Base-by-base conservation (phyloP, 2,113 vertebrate species). In the Prionailurus viverrinus region DNA sequence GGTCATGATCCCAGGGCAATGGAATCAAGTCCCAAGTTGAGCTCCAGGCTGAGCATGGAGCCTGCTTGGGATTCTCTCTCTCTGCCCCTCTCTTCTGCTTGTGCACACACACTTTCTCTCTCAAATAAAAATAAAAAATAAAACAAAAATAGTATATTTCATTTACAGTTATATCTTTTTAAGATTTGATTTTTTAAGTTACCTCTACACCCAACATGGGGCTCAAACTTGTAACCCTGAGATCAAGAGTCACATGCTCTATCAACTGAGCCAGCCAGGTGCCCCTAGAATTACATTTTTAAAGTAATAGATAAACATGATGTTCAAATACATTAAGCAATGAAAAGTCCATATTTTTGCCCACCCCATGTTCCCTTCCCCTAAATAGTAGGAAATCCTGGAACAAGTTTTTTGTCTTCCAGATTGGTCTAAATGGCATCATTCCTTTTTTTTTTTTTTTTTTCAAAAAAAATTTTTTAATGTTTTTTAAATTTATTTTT, bases 341-440 rank as follows among this genome's bases (percentile, higher is more conserved):
- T 90, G 29, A 71, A 53, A 91, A 94, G 7, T 25, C 33, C 11
- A 33, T 33, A 45, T 48, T 88, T 93, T 65, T 82, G 61, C 15
- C 9, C 18, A 76, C 3, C 23, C 45, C 31, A 16, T 79, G 36
- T 25, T 61, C 8, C 78, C n/a, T 82, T 91, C 86, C 45, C 48
- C 39, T n/a, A 39, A 94, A 83, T 0, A 76, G 39, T 27, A 85
- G 73, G 23, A 93, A 80, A 14, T 45, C 16, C 5, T 83, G n/a
- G 63, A 48, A 61, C 55, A 87, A 33, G 36, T 94, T 95, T 95
- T 39, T 90, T 51, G 29, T 39, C 36, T 61, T 91, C 39, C 66
- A 96, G 85, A 78, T 48, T 53, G 82, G 69, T 58, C 25, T 94
- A 91, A 94, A 82, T 71, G 68, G 23, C 19, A 93, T 80, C 25